Evolutionary conservation across 1,140 invertebrate species (phyloP), one percentile per base, ranked within the genome.

Genomic region (Brachionus sp.): DNA sequence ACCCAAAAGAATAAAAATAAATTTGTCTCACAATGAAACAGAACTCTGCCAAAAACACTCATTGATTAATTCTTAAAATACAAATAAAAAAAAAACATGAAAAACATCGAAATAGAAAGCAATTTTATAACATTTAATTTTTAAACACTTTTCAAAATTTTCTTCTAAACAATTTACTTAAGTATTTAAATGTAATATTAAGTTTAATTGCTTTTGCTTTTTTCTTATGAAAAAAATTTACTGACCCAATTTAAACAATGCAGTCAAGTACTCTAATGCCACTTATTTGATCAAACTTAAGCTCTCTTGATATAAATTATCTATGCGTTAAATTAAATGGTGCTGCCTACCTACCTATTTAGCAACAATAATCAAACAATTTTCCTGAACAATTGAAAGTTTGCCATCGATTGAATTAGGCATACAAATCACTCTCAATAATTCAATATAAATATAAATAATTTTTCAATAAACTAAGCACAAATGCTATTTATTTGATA

Each of bases 121-220:
- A 57, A 57, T 19, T 19, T 16, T 23, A 57, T 19, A 57, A 19
- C 50, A 57, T 57, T 57, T 57, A 57, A 29, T 29, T 57, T 57
- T 9, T 6, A 57, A 57, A 57, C 19, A 57, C 50, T 10, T 19
- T 29, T 57, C 6, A 16, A 57, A 57, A 57, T 19, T 57, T 57
- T 57, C 16, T 57, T 57, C 16, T 57, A 57, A 57, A 57, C 50
- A 57, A 57, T 57, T 57, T 57, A 57, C 50, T 57, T 57, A 57
- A 57, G 50, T 57, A 57, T 57, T 57, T 57, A 57, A 57, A 57
- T 57, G 50, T 57, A 57, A 57, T 57, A 57, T 57, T 57, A 57
- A 57, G 50, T 57, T 57, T 57, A 57, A 57, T 57, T 57, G 50
- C 50, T 57, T 57, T 57, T 57, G 19, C 50, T 57, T 57, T 57